Evolutionary conservation across 2,113 vertebrate genomes (phyloP).

Genomic region (Trichomycterus rosablanca): DNA sequence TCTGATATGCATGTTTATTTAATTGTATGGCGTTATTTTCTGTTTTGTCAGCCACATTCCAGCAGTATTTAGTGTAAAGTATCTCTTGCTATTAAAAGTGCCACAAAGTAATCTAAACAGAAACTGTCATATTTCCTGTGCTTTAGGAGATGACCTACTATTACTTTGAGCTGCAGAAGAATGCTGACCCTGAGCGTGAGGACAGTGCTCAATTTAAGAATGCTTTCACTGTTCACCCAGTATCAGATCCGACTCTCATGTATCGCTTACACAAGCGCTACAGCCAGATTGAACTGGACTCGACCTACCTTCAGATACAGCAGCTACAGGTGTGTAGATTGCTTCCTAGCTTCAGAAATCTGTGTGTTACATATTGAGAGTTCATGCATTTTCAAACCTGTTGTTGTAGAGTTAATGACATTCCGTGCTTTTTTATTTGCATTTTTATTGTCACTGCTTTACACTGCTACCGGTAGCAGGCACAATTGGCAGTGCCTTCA

Average conservation of each 20-base stretch:
- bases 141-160: conserved; percentile 81
- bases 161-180: conserved; percentile 87
- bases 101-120: too few relatives aligned
- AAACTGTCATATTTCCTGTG: neutral
- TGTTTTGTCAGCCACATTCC: too few relatives aligned
- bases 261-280: conserved; percentile 89
- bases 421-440: too few relatives aligned
- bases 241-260: conserved; percentile 85
- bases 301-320: conserved; percentile 84
- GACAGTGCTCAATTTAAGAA: conserved; percentile 76
- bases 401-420: too few relatives aligned
- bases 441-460: too few relatives aligned
- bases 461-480: too few relatives aligned
- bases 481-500: too few relatives aligned
- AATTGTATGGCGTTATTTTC: too few relatives aligned
- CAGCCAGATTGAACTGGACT: conserved; percentile 85
- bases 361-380: neutral
- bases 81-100: too few relatives aligned
- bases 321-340: conserved; percentile 80
- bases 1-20: too few relatives aligned
- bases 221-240: conserved; percentile 82
- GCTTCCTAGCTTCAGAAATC: too few relatives aligned
- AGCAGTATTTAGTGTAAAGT: too few relatives aligned
- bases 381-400: neutral
- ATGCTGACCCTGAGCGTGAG: conserved; percentile 83